A percentile compares a stretch with the other conserved stretches of the same genome.
Evolutionary conservation across 1,140 invertebrate species (phyloP).

Genomic region (Hycleus cichorii): DNA sequence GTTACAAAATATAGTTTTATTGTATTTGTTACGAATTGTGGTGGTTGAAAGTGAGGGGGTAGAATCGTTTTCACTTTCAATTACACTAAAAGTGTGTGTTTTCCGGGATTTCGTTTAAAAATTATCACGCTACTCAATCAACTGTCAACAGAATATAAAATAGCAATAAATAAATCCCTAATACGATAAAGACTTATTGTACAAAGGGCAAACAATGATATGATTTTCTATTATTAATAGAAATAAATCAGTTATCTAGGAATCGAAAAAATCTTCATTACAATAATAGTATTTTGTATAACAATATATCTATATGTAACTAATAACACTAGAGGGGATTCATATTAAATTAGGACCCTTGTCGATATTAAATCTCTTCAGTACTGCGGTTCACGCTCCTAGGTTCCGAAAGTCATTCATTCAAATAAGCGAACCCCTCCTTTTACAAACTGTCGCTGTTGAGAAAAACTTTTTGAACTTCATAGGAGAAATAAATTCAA

Average conservation of each 20-base stretch:
- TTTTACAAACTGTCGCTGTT: constrained; percentile 35
- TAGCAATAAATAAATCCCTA: too few relatives aligned
- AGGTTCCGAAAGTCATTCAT: constrained; percentile 28
- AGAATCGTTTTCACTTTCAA: too few relatives aligned
- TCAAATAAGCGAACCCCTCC: constrained; percentile 32
- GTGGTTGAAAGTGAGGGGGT: too few relatives aligned
- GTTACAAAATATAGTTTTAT: too few relatives aligned
- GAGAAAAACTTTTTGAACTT: constrained; percentile 36
- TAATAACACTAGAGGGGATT: constrained; percentile 32
- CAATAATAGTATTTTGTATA: constrained; percentile 36
- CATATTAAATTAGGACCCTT: constrained; percentile 37
- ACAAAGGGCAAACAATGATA: too few relatives aligned
- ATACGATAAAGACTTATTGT: too few relatives aligned
- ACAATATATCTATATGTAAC: constrained; percentile 23
- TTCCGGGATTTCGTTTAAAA: too few relatives aligned
- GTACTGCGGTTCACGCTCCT: constrained; percentile 30
- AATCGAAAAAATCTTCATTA: constrained; percentile 29
- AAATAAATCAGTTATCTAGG: not conserved
- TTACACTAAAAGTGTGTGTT: too few relatives aligned
- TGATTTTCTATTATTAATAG: too few relatives aligned
- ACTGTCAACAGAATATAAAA: too few relatives aligned
- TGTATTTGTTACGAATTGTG: too few relatives aligned
- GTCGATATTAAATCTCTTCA: constrained; percentile 34
- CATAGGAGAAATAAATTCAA: constrained; percentile 36
- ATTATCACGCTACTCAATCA: too few relatives aligned